These are phyloP conservation scores for Callaeas wilsoni DNA, from an alignment of 2,113 vertebrate genomes.

Conservation along the genomic window DNA sequence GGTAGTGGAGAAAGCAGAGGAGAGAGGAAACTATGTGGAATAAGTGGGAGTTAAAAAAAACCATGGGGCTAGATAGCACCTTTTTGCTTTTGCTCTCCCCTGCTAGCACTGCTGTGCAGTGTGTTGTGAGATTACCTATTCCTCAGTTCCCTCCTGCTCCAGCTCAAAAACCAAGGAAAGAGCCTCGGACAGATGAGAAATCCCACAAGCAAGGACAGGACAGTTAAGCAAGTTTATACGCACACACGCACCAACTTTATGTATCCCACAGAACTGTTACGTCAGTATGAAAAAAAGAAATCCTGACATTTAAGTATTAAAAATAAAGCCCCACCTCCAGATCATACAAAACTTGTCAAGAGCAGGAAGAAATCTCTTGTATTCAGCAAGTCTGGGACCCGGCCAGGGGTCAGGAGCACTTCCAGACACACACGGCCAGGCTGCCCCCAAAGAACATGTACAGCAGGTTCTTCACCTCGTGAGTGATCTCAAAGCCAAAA, in stretches of 20 bases:
- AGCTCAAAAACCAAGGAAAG: background rate
- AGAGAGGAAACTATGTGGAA: background rate
- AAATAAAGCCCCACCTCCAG: conserved; percentile 54
- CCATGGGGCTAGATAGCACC: background rate
- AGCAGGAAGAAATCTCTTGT: conserved; percentile 23
- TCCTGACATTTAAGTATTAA: conserved; percentile 26
- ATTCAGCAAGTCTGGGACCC: background rate
- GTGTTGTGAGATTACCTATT: background rate
- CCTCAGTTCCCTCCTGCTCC: background rate
- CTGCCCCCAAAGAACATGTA: conserved; percentile 98
- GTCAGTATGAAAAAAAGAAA: conserved; percentile 5
- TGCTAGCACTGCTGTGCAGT: background rate
- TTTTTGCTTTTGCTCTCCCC: background rate
- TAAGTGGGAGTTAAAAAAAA: background rate
- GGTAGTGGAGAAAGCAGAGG: background rate
- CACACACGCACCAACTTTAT: background rate
- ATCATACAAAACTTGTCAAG: conserved; percentile 35
- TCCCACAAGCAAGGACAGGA: background rate
- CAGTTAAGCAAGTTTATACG: background rate
- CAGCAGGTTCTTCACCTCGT: conserved; percentile 94
- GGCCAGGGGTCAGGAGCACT: conserved; percentile 84
- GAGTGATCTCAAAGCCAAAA: conserved; percentile 94
- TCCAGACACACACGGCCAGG: conserved; percentile 95
- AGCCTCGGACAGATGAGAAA: background rate
- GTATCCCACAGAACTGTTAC: background rate